Evolutionary conservation across 2,888 invertebrate species (phyloP).

Genomic region (Melanotus villosus): DNA sequence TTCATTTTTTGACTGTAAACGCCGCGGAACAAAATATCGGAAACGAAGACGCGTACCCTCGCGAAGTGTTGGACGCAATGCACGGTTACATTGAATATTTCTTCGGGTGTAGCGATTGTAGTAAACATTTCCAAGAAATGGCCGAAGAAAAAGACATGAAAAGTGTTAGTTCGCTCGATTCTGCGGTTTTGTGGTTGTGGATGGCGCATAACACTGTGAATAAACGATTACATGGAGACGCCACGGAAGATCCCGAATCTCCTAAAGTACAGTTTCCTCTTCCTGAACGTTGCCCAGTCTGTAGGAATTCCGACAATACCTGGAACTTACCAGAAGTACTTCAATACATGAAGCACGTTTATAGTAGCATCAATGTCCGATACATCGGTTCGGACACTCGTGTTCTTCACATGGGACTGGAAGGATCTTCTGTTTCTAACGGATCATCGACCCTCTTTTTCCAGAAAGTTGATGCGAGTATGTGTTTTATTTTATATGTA

Average conservation of each 20-base stretch:
- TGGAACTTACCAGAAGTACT: constrained; percentile 79
- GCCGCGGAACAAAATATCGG: constrained; percentile 69
- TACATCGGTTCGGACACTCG: constrained; percentile 68
- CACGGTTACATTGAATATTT: constrained; percentile 91
- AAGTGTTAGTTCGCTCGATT: constrained; percentile 79
- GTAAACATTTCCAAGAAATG: constrained; percentile 91
- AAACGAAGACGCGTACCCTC: constrained; percentile 70
- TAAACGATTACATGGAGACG: constrained; percentile 85
- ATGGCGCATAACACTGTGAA: constrained; percentile 95
- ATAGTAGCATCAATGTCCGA: constrained; percentile 68
- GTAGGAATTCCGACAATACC: constrained; percentile 70
- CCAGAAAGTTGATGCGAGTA: constrained; percentile 63
- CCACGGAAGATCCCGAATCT: constrained; percentile 90
- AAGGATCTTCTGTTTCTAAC: constrained; percentile 43
- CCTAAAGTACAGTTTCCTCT: constrained; percentile 94
- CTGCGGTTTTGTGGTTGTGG: constrained; percentile 94
- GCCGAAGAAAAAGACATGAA: constrained; percentile 79
- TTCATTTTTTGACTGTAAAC: constrained; percentile 91
- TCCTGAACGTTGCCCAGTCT: constrained; percentile 76
- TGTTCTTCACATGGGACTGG: constrained; percentile 60
- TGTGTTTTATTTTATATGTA: constrained; percentile 69
- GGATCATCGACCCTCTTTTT: constrained; percentile 54
- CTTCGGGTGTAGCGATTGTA: constrained; percentile 94
- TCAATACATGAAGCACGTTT: constrained; percentile 74
- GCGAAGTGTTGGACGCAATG: constrained; percentile 85